A percentile compares a stretch with the other conserved stretches of the same genome.
Conservation (phyloP, 2,797 vertebrate species). For the Hyperoplus lanceolatus region DNA sequence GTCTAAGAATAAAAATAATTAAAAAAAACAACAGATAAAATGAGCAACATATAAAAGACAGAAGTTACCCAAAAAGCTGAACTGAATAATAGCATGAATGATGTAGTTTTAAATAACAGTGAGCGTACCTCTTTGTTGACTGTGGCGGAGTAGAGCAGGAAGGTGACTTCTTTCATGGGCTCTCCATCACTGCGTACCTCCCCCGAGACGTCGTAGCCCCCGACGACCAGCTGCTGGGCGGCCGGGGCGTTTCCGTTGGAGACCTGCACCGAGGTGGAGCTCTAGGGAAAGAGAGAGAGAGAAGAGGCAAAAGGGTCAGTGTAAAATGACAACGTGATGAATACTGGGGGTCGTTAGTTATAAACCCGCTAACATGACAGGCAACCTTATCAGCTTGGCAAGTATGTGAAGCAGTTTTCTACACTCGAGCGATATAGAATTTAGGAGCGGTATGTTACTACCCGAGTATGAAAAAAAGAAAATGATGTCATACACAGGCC, state of each 20-base stretch:
- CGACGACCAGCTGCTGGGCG: conserved; percentile 89
- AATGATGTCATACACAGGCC: background rate
- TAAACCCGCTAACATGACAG: conserved; percentile 44
- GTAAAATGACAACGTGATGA: conserved; percentile 33
- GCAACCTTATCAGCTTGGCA: conserved; percentile 33
- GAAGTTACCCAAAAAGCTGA: too few species aligned
- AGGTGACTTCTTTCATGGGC: conserved; percentile 98
- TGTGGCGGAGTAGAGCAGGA: conserved; percentile 93
- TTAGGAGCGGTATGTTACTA: background rate
- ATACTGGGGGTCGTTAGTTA: conserved; percentile 43
- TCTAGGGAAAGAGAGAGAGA: conserved; percentile 78
- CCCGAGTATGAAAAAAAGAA: background rate
- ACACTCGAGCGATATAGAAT: conserved; percentile 12
- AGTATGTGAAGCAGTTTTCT: conserved; percentile 31
- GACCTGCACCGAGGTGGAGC: conserved; percentile 89
- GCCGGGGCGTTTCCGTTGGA: conserved; percentile 92
- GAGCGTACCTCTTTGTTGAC: conserved; percentile 89
- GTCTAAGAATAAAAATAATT: too few species aligned
- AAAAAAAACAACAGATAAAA: too few species aligned
- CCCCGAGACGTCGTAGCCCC: conserved; percentile 95
- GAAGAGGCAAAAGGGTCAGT: conserved; percentile 35
- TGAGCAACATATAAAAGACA: too few species aligned
- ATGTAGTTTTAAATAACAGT: background rate
- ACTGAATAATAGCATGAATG: too few species aligned
- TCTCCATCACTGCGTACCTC: conserved; percentile 97